These are phyloP conservation scores for Rattus rattus DNA, from an alignment of 2,113 vertebrate genomes.

Conservation along the genomic window DNA sequence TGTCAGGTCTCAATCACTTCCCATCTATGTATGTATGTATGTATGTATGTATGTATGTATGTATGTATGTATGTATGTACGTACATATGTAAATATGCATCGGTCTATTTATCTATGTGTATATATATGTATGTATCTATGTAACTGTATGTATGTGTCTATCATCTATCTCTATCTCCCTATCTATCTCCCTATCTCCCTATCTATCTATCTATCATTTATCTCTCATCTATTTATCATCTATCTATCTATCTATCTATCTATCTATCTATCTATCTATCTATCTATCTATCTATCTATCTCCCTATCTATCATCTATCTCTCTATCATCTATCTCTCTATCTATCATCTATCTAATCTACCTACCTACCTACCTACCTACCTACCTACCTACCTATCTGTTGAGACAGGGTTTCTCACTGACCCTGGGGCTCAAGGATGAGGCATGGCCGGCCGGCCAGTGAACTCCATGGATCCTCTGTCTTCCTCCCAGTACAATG, in stretches of 20 bases:
- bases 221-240: too few relatives aligned
- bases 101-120: too few relatives aligned
- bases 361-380: neutral
- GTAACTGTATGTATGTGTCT: too few relatives aligned
- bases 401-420: neutral
- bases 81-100: too few relatives aligned
- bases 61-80: too few relatives aligned
- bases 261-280: neutral
- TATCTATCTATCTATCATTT: too few relatives aligned
- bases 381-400: neutral
- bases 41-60: neutral
- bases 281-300: neutral
- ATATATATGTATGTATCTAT: too few relatives aligned
- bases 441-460: neutral
- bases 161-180: too few relatives aligned
- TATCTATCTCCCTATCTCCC: too few relatives aligned
- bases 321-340: too few relatives aligned
- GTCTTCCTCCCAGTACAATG: neutral
- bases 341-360: neutral
- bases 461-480: neutral
- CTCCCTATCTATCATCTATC: too few relatives aligned
- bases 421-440: neutral
- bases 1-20: neutral
- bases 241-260: too few relatives aligned
- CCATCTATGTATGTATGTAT: neutral